A percentile compares a stretch with the other conserved stretches of the same genome.
Evolutionary conservation across 2,113 vertebrate genomes (phyloP).

Genomic region (Pygoscelis adeliae): DNA sequence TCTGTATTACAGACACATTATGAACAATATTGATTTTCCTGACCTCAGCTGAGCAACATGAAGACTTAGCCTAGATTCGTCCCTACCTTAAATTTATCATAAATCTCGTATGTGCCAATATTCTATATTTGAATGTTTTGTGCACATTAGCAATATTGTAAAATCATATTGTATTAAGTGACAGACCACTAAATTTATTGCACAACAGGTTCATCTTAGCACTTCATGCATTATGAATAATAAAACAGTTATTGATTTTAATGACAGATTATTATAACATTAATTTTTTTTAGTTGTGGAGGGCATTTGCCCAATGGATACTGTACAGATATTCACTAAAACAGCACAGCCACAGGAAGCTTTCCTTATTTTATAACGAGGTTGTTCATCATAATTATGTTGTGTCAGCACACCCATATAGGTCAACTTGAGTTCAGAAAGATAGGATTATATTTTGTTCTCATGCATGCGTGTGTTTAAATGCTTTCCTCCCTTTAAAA

Average conservation of each 20-base stretch:
- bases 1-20: conserved; percentile 31
- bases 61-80: conserved; percentile 49
- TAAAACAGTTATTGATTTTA: conserved; percentile 75
- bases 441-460: neutral
- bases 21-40: conserved; percentile 65
- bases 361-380: conserved; percentile 28
- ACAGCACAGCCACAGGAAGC: neutral
- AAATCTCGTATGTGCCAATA: conserved; percentile 67
- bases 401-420: conserved; percentile 12
- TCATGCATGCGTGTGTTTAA: neutral
- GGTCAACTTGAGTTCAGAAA: conserved; percentile 63
- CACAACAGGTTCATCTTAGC: conserved; percentile 45
- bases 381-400: conserved; percentile 60
- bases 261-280: conserved; percentile 64
- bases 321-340: conserved; percentile 34
- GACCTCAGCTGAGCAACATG: conserved; percentile 35
- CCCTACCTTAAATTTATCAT: conserved; percentile 53
- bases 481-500: conserved; percentile 18
- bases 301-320: conserved; percentile 21
- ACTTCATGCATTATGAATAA: conserved; percentile 61
- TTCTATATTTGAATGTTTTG: conserved; percentile 59
- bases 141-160: conserved; percentile 66
- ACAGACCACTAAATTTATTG: conserved; percentile 60
- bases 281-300: conserved; percentile 35
- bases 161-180: conserved; percentile 66